Base-by-base conservation (phyloP, 2,888 invertebrate genomes). In the Andrena haemorrhoa region DNA sequence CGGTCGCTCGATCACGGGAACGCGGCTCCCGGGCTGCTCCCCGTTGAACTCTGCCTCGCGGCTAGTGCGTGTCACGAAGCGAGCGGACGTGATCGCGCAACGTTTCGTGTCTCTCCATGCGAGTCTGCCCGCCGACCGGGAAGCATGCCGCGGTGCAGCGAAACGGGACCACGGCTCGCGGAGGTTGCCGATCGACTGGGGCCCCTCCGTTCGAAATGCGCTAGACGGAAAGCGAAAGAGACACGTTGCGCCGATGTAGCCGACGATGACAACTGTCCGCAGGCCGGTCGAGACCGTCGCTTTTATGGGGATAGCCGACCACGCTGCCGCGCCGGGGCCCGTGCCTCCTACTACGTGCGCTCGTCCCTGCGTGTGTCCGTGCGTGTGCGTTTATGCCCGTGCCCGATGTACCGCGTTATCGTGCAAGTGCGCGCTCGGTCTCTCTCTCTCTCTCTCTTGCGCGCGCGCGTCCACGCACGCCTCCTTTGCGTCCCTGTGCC, bases 261-360 rank as follows among this genome's bases (percentile, higher is more conserved):
- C 86, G 83, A 84, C 88, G 88, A 89, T 91, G 91, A 91, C 91
- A 89, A 91, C 91, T 91, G 91, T 86, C 90, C 90, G 89, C 86
- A 85, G 86, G 89, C 90, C 89, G 89, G 88, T 88, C 89, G 91
- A 88, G 86, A 88, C 89, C 88, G 86, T 86, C 86, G 89, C 91
- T 91, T 91, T 91, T 91, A 91, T 91, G 89, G 90, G 89, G 89
- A 88, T 85, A 86, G 80, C 85, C 84, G 85, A 83, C 79, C 84
- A 80, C 85, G 88, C 82, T 81, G 70, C 85, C 73, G 74, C 82
- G 82, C 65, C 80, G 65, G 80, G 73, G 68, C 77, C 66, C 65
- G 75, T 75, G 73, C 74, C 33, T 69, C 85, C 58, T 64, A 60
- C 49, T 35, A 41, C 70, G 66, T 68, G 84, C 64, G 69, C 26